Base-by-base conservation (phyloP, 1,140 invertebrate species). In the Helicoverpa zea region DNA sequence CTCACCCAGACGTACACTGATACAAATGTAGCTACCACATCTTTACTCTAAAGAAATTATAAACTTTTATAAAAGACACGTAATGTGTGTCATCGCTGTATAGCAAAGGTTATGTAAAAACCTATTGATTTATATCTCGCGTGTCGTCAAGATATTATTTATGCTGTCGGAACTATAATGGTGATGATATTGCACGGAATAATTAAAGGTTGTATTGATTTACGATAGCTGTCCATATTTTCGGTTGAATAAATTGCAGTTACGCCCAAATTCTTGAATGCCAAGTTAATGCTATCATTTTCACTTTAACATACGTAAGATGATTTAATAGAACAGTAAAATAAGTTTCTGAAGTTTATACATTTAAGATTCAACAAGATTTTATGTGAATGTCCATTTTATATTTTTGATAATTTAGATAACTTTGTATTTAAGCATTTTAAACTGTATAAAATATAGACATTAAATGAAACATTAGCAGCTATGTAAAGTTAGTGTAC, bases 61-160 rank as follows among this genome's bases (percentile, higher is more conserved):
- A 9, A 23, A 23, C 23, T 16, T 58, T 58, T 58, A 58, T 43
- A 14, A 43, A 64, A 47, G 35, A 47, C 16, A 7, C 43, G 64
- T 47, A 68, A 68, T 23, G 11, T 64, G 61, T 64, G 43, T 68
- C 64, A 68, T 18, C 43, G 18, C 49, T 68, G n/a, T 18, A 29
- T 23, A 47, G 12, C 35, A 49, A 68, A 49, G 12, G 64, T 68
- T 68, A 68, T 68, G 43, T 68, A 68, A 68, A 68, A 68, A 49
- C 12, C 3, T 11, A 49, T 49, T 68, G 43, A 68, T 68, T 49
- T 68, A 68, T 68, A 12, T 18, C 43, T 35, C 13, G 64, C 64
- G 49, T 68, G 64, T 68, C 49, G 43, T 49, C 49, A 68, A 68
- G 64, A 68, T 43, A 68, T 68, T 68, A 68, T 68, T 68, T 68